Evolutionary conservation across 2,888 invertebrate genomes (phyloP), one percentile per base, ranked within the genome.

Genomic region (Rhodophaea formosa): DNA sequence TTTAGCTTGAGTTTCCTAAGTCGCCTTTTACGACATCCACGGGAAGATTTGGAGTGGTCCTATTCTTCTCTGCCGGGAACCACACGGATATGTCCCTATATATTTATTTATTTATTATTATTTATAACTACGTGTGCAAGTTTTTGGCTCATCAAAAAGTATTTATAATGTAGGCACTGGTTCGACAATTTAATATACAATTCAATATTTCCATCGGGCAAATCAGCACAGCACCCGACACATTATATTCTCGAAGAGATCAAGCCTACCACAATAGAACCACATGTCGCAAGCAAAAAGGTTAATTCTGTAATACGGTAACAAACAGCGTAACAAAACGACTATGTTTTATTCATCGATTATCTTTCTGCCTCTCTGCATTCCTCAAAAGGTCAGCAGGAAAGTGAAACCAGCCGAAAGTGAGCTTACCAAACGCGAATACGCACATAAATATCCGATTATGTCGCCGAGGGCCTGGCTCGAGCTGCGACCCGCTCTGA

Each of bases 321-420:
- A 39, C 39, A 60, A n/a, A 56, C 62, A 60, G 66, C 63, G 39
- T 62, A 67, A 59, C 58, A 62, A 65, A 66, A 64, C 35, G 35
- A 60, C 58, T 59, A 84, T 82, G 77, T 80, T 82, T 80, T 81
- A 83, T 82, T 84, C 79, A 82, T 83, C 71, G 62, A 79, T 84
- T 84, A 85, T 84, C 80, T 83, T 78, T 79, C 69, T 75, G 70
- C 79, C 80, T 83, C 79, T 79, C 69, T 75, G 70, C 79, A 87
- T 84, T 84, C 84, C 77, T 73, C 72, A 65, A 86, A 87, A 88
- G 86, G 86, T 86, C 84, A 77, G 75, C 81, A 85, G 74, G 78
- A 88, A 89, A 90, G 89, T 86, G 88, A 89, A 88, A 89, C 82
- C 69, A 72, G 76, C 81, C 80, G 82, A 88, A 84, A 86, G 81